Conservation (phyloP, 2,113 vertebrate species). For the Cromileptes altivelis region DNA sequence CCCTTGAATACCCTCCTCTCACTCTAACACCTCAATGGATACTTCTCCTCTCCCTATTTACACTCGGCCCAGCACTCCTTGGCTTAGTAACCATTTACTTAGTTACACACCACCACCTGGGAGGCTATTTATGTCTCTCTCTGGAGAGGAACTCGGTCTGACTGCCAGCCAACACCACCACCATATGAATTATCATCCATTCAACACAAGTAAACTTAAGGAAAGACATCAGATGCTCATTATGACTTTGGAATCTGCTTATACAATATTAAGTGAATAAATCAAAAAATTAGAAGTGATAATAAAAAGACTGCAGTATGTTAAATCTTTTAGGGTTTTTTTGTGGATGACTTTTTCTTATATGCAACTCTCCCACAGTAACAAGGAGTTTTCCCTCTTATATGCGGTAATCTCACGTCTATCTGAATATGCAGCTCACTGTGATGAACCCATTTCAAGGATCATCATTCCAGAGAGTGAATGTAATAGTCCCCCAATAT, state of each 20-base stretch:
- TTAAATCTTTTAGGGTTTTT: constrained; percentile 7
- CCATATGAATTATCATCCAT: constrained; percentile 62
- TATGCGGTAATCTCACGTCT: constrained; percentile 41
- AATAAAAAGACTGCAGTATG: neutral
- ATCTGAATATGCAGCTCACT: constrained; percentile 62
- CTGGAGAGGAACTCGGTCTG: constrained; percentile 65
- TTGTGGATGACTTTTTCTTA: neutral
- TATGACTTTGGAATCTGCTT: constrained; percentile 33
- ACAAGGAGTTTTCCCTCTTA: constrained; percentile 27
- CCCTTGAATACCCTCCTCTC: constrained; percentile 52
- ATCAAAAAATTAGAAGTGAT: neutral
- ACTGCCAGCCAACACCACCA: constrained; percentile 66
- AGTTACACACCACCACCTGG: constrained; percentile 74
- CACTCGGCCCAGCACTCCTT: constrained; percentile 53
- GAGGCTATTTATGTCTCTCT: constrained; percentile 74
- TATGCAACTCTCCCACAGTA: neutral
- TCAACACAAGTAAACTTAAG: constrained; percentile 35
- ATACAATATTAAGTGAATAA: constrained; percentile 17
- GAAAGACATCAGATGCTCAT: constrained; percentile 19
- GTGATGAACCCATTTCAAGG: constrained; percentile 71
- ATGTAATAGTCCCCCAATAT: constrained; percentile 78
- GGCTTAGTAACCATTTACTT: constrained; percentile 79
- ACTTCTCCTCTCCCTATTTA: constrained; percentile 59
- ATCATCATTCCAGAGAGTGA: constrained; percentile 65
- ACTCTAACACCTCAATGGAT: constrained; percentile 45